Evolutionary conservation across 1,140 invertebrate genomes (phyloP).

Genomic region (Heliconius hermathena): DNA sequence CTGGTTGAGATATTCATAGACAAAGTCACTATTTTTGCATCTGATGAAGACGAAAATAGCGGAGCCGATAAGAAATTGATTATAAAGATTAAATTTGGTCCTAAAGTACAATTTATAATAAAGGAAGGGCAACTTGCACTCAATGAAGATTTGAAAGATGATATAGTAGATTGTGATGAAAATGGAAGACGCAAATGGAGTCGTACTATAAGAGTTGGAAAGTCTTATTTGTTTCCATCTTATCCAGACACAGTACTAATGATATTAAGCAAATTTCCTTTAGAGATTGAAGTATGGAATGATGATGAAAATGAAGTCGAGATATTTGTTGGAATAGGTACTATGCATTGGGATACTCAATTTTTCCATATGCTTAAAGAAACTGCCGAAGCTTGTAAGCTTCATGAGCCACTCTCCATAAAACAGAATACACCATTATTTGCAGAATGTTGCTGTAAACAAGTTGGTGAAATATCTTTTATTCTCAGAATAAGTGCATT

Average conservation of each 20-base stretch:
- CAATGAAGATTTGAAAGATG: constrained; percentile 59
- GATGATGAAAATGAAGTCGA: constrained; percentile 69
- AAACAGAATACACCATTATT: constrained; percentile 59
- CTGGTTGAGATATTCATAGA: constrained; percentile 77
- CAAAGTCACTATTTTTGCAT: constrained; percentile 67
- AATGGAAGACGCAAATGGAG: constrained; percentile 64
- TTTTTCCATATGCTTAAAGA: constrained; percentile 73
- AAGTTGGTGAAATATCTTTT: constrained; percentile 64
- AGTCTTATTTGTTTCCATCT: constrained; percentile 72
- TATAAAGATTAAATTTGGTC: constrained; percentile 74
- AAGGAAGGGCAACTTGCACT: constrained; percentile 69
- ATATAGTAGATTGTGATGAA: constrained; percentile 65
- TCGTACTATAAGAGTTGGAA: constrained; percentile 70
- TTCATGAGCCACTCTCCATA: constrained; percentile 63
- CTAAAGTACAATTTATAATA: constrained; percentile 72
- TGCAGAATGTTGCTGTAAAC: constrained; percentile 66
- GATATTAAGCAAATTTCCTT: constrained; percentile 68
- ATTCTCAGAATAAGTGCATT: constrained; percentile 70
- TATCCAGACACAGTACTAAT: constrained; percentile 71
- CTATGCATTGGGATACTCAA: constrained; percentile 68
- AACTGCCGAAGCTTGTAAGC: constrained; percentile 55
- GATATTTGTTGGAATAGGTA: constrained; percentile 71
- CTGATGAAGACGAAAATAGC: constrained; percentile 57
- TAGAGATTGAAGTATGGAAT: constrained; percentile 74
- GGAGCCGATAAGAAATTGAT: constrained; percentile 68